A percentile compares a stretch with the other conserved stretches of the same genome.
phyloP scores from a whole-genome alignment of 1,140 invertebrate genomes.

The Cydia fagiglandana region DNA sequence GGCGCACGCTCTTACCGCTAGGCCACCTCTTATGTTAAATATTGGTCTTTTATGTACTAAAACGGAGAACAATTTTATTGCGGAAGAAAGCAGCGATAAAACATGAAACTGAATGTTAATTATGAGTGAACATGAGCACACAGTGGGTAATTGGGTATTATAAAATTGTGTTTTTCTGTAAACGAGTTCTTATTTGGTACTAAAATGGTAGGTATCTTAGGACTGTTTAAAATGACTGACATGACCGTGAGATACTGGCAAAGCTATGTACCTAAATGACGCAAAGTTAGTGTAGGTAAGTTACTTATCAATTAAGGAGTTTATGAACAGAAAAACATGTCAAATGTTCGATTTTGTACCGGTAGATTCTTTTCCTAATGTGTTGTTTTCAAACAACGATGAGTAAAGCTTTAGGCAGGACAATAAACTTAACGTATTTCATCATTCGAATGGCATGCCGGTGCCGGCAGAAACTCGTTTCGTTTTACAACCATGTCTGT shows the following conservation, averaged over 20 bases:
- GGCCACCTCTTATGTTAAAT: conserved; percentile 35
- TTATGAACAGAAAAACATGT: not conserved
- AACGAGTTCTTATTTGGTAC: not conserved
- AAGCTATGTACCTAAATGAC: too few relatives aligned
- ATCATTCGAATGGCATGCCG: conserved; percentile 26
- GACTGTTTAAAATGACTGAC: too few relatives aligned
- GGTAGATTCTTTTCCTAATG: not conserved
- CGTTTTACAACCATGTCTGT: conserved; percentile 16
- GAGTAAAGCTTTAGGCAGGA: conserved; percentile 17
- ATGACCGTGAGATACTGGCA: too few relatives aligned
- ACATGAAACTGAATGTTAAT: not conserved
- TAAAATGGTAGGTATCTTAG: too few relatives aligned
- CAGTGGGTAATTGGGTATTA: not conserved
- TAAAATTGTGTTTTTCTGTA: not conserved
- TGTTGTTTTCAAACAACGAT: conserved; percentile 28
- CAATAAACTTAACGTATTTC: conserved; percentile 30
- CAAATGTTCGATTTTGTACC: not conserved
- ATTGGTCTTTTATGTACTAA: conserved; percentile 33
- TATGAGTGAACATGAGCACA: not conserved
- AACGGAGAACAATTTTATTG: conserved; percentile 2
- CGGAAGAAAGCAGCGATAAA: not conserved
- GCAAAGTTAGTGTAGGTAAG: too few relatives aligned
- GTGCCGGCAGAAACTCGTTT: conserved; percentile 22
- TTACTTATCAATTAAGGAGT: not conserved
- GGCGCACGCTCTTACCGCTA: too few relatives aligned